A percentile compares a stretch with the other conserved stretches of the same genome.
These are phyloP conservation scores for Ptilonorhynchus violaceus DNA, from an alignment of 2,113 vertebrate species.

Conservation along the genomic window DNA sequence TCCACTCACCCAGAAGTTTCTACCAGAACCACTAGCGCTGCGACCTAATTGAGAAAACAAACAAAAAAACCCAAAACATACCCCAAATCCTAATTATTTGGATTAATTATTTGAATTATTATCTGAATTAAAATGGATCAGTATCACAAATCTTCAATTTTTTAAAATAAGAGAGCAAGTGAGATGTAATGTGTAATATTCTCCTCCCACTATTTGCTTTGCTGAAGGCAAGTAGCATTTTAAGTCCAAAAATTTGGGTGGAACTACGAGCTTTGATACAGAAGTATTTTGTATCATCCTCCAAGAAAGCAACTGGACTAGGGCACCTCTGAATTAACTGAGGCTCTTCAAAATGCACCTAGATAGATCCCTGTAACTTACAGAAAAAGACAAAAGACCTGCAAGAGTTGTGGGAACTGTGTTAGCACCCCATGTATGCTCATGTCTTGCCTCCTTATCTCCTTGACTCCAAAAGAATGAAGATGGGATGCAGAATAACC, in stretches of 20 bases:
- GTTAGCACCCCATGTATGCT: background rate
- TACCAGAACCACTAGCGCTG: conserved; percentile 72
- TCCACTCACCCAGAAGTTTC: conserved; percentile 98
- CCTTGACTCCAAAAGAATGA: background rate
- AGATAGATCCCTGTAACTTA: background rate
- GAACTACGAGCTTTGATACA: background rate
- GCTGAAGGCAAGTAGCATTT: background rate
- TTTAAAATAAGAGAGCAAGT: background rate
- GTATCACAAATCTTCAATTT: background rate
- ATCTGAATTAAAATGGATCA: background rate
- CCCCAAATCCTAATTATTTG: background rate
- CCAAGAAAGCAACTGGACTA: background rate
- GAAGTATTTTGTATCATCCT: background rate
- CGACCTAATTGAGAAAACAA: conserved; percentile 65
- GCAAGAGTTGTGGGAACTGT: accelerated
- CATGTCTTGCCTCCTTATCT: background rate
- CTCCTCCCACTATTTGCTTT: background rate
- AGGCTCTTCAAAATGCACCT: background rate
- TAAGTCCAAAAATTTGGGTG: background rate
- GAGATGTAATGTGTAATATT: background rate
- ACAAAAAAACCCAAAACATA: background rate
- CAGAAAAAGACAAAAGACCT: background rate
- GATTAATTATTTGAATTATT: background rate
- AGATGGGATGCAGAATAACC: background rate
- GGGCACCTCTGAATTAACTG: background rate